Base-by-base conservation (phyloP, 2,888 invertebrate species). In the Thera obeliscata region DNA sequence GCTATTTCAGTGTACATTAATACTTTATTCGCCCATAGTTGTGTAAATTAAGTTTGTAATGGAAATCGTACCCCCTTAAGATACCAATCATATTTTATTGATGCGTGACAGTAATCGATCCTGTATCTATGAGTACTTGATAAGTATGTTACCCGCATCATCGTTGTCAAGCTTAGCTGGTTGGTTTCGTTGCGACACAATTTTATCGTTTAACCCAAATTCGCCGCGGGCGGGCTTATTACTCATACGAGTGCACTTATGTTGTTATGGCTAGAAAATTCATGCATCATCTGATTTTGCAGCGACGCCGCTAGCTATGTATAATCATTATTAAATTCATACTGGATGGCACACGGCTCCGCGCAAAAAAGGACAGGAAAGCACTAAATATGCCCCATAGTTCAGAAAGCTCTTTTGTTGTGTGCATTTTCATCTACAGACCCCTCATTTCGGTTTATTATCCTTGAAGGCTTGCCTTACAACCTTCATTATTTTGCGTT, bases 61-160 rank as follows among this genome's bases (percentile, higher is more conserved):
- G 22, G 22, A 22, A 22, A 22, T 22, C 22, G 22, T 22, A 22
- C 22, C 22, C 22, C 22, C 22, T 22, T 22, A 22, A 74, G 73
- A 74, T 72, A 54, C 57, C 52, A 61, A 60, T 57, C 73, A 77
- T 74, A 67, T 59, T 66, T 70, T 73, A 75, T 79, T 73, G 75
- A 78, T 71, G 74, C 74, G 74, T 77, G 77, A 76, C 66, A 64
- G 78, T 76, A 77, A 80, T 79, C 78, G 80, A 81, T 81, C 77
- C 76, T 60, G 74, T 75, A 56, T 80, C 76, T 75, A 78, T 74
- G 72, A 76, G 75, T 76, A 76, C 74, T 65, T 59, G 64, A 65
- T 76, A 77, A 75, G 79, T 83, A 79, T 81, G 78, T 82, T 80
- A 79, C 86, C 85, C 85, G 86, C 85, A 87, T 83, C 81, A 85